These are phyloP conservation scores for Acrossocheilus wenchowensis DNA, from an alignment of 2,797 vertebrate species.

Conservation along the genomic window DNA sequence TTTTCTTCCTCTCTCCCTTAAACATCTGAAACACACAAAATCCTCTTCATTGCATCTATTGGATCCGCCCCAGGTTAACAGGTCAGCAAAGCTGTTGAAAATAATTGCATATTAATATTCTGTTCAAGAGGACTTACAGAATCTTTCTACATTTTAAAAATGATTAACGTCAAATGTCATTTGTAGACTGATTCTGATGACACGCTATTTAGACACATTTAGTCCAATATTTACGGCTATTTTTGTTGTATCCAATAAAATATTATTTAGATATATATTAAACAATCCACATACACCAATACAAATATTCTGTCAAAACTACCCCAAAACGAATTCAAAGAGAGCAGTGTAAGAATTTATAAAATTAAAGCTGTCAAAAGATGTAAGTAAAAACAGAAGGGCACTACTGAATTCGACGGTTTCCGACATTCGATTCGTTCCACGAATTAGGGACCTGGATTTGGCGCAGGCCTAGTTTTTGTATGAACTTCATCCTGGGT, in stretches of 20 bases:
- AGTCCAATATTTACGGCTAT: background rate
- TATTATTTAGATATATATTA: background rate
- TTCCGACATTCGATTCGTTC: conserved; percentile 63
- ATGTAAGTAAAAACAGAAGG: background rate
- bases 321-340: background rate
- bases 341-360: background rate
- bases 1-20: conserved; percentile 57
- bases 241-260: background rate
- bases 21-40: conserved; percentile 65
- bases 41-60: conserved; percentile 54
- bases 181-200: background rate
- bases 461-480: conserved; percentile 52
- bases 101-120: conserved; percentile 67
- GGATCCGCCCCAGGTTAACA: conserved; percentile 63
- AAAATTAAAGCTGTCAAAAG: conserved; percentile 1
- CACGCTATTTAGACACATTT: background rate
- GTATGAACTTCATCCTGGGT: conserved; percentile 37
- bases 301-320: background rate
- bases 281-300: background rate
- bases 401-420: conserved; percentile 7
- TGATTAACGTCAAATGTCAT: conserved; percentile 54
- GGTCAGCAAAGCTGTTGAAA: conserved; percentile 60
- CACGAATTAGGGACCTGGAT: conserved; percentile 59
- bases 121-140: conserved; percentile 33
- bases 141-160: conserved; percentile 46